Base-by-base conservation (phyloP, 2,113 vertebrate genomes). In the Suncus etruscus region DNA sequence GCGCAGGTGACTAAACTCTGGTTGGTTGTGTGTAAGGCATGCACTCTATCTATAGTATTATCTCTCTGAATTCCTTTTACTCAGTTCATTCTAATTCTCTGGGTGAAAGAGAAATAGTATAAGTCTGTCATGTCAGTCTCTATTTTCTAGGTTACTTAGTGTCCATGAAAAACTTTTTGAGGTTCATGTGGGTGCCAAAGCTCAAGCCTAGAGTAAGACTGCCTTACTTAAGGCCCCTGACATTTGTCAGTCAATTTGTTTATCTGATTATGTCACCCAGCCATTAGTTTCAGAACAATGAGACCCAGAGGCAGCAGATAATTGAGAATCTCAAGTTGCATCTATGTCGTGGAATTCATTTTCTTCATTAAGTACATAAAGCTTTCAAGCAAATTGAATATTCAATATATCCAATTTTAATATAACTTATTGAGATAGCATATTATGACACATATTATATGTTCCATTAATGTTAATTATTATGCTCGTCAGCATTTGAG, bases 161-260 rank as follows among this genome's bases (percentile, higher is more conserved):
- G 68, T 87, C 58, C 80, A 79, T 83, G 61, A 88, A 88, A 58
- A 63, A 47, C 8, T 72, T 93, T 73, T 76, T 9, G 87, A 18
- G 84, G 25, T 83, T 68, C 61, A 74, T 32, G 83, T 94, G 75
- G 16, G 72, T 8, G 29, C 18, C 16, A 87, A 82, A 76, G 10
- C 11, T 27, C 20, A 79, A 24, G 47, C 20, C 22, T 79, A 50
- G 32, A 24, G 81, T 87, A 74, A 27, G 27, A 16, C 20, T 87
- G 15, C 12, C 2, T 68, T 63, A 77, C 8, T 31, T 10, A 84
- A 39, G 77, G n/a, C 2, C 6, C 9, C 48, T 86, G 76, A 48
- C 39, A 76, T 82, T 80, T 77, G 29, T 91, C 27, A 15, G 15
- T 88, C 93, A 61, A 90, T 90, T 25, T 15, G 75, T 1, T 76